Conservation (phyloP, 2,797 vertebrate genomes). For the Micropoecilia bifurca region DNA sequence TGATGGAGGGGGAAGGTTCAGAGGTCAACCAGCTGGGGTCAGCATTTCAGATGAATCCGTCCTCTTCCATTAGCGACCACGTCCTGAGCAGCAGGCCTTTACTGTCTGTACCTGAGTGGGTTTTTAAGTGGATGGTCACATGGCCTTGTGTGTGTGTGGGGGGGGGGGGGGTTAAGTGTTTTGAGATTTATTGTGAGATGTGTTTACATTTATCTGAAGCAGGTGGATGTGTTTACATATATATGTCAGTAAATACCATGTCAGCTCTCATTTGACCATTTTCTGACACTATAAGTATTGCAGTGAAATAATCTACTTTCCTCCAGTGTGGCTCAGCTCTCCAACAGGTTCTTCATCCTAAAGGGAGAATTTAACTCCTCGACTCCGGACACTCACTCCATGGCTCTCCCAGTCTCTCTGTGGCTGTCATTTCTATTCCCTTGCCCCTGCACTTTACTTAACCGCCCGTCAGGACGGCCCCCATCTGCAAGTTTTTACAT, state of each 20-base stretch:
- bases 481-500: slow-evolving; percentile 74
- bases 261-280: neutral
- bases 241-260: neutral
- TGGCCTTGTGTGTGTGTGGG: neutral
- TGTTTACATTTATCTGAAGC: neutral
- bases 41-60: slow-evolving; percentile 22
- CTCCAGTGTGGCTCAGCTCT: neutral
- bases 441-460: slow-evolving; percentile 41
- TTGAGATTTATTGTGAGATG: neutral
- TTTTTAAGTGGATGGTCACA: slow-evolving; percentile 30
- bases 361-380: slow-evolving; percentile 29
- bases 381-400: slow-evolving; percentile 8
- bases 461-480: slow-evolving; percentile 67
- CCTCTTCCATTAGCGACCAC: slow-evolving; percentile 53
- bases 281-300: neutral
- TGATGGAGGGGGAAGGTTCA: slow-evolving; percentile 35
- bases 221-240: neutral
- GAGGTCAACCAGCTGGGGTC: slow-evolving; percentile 52
- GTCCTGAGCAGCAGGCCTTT: slow-evolving; percentile 34
- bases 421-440: slow-evolving; percentile 20
- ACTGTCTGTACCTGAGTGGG: slow-evolving; percentile 12
- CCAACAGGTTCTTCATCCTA: slow-evolving; percentile 4
- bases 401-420: slow-evolving; percentile 46
- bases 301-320: neutral
- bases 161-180: slow-evolving; percentile 4